Conservation (phyloP, 2,888 invertebrate species). For the Digitonthophagus gazella region DNA sequence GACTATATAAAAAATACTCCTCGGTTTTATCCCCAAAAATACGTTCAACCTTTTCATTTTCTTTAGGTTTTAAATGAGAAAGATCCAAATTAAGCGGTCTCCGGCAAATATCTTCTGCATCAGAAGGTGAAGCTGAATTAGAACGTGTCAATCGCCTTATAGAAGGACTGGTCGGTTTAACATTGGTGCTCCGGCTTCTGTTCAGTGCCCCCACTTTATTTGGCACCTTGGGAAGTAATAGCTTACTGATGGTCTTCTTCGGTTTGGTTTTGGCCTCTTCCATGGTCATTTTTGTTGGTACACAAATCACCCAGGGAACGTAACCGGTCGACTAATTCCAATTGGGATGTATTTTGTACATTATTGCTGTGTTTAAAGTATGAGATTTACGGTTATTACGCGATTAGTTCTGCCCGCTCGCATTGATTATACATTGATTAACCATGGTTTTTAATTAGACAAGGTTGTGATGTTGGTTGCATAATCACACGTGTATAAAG, state of each 20-base stretch:
- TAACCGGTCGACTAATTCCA: neutral
- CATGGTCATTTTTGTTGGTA: constrained; percentile 40
- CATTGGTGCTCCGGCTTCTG: constrained; percentile 31
- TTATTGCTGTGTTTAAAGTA: neutral
- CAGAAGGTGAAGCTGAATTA: constrained; percentile 35
- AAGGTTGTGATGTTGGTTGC: neutral
- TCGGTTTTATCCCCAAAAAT: constrained; percentile 20
- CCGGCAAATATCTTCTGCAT: constrained; percentile 40
- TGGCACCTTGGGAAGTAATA: constrained; percentile 46
- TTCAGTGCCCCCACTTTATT: constrained; percentile 48
- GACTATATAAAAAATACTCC: constrained; percentile 23
- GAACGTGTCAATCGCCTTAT: constrained; percentile 30
- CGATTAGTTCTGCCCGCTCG: neutral
- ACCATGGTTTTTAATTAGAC: neutral
- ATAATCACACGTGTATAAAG: neutral
- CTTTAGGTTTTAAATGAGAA: constrained; percentile 37
- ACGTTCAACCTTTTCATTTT: constrained; percentile 18
- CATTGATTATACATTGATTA: neutral
- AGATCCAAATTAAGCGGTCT: constrained; percentile 48
- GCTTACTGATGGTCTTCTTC: constrained; percentile 44
- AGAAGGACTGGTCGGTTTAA: constrained; percentile 28
- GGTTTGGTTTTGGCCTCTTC: constrained; percentile 43
- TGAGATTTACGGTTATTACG: neutral
- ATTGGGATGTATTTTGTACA: neutral
- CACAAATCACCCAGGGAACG: neutral